Evolutionary conservation across 2,888 invertebrate genomes (phyloP), one percentile per base, ranked within the genome.

Genomic region (Papilio gigon): DNA sequence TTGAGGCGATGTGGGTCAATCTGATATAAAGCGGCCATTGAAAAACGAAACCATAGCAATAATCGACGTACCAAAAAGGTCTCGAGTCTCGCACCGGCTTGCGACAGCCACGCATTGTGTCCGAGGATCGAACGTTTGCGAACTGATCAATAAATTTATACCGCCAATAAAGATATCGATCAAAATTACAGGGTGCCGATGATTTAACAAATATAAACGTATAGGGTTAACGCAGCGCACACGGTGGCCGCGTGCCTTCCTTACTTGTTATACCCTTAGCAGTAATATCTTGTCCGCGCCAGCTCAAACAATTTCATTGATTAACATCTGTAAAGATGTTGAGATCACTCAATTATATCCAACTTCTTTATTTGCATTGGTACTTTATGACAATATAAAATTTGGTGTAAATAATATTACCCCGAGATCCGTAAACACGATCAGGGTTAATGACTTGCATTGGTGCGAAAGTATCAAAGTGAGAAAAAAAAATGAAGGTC

Each of bases 141-240:
- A 89, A 90, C 90, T 89, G 85, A 84, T 88, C 90, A 89, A 91
- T 91, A 92, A 92, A 90, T 90, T 89, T 87, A 84, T 83, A 81
- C 87, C 82, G 84, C 87, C 89, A 88, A 88, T 91, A 90, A 92
- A 91, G 92, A 92, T 92, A 91, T 90, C 88, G 90, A 92, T 92
- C 92, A 91, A 92, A 92, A 92, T 92, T 92, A 91, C 84, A 90
- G 91, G 90, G 89, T 87, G 85, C 84, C 80, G 89, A 89, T 90
- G 90, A 88, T 91, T 90, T 91, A 90, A 90, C 90, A 91, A 91
- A 90, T 90, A 90, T 84, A 88, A 86, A 80, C 78, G 80, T 86
- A 84, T 87, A 86, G 86, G 84, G 84, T 78, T 84, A 81, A 83
- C 79, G 78, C 81, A 76, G 78, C 88, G 72, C 74, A 73, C 88